Evolutionary conservation across 2,888 invertebrate genomes (phyloP), one percentile per base, ranked within the genome.

Genomic region (Erebia aethiops): DNA sequence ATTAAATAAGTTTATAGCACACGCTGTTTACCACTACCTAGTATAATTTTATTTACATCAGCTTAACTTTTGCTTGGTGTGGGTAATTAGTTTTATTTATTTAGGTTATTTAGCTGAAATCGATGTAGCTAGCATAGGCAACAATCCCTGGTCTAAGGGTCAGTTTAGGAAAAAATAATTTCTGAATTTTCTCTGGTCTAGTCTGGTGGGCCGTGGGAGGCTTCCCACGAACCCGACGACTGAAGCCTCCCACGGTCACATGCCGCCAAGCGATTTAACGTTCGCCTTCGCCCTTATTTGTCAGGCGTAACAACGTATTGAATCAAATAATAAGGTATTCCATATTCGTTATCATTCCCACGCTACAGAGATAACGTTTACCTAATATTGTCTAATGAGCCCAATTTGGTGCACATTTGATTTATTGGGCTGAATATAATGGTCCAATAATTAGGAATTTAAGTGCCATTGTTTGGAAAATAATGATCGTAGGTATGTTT

Each of bases 361-460:
- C 10, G 1, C 10, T 2, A n/a, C 16, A 18, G 8, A n/a, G 8
- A 43, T 60, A 13, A 60, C 18, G 16, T 61, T 61, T 3, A 21
- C 2, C 21, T 18, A 13, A 46, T 18, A 61, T 61, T 61, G n/a
- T 61, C 43, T 46, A 61, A 61, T 61, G 61, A 43, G 13, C 61
- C 61, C 4, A 46, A 18, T 61, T 61, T 1, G 43, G 1, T 1
- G 11, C 18, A 18, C 43, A 61, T 61, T 61, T 11, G 18, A 61
- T 46, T 61, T 61, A 46, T 61, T 61, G 16, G 11, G 46, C 61
- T 46, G 61, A 18, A 46, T 11, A 46, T 46, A 61, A 46, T 61
- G 43, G 13, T 61, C 61, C 61, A 61, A 61, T 61, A 61, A 61
- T 61, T 61, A 46, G 10, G 18, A n/a, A 13, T 43, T 16, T 5